phyloP scores from a whole-genome alignment of 2,888 invertebrate species.

The Hetaerina titia region DNA sequence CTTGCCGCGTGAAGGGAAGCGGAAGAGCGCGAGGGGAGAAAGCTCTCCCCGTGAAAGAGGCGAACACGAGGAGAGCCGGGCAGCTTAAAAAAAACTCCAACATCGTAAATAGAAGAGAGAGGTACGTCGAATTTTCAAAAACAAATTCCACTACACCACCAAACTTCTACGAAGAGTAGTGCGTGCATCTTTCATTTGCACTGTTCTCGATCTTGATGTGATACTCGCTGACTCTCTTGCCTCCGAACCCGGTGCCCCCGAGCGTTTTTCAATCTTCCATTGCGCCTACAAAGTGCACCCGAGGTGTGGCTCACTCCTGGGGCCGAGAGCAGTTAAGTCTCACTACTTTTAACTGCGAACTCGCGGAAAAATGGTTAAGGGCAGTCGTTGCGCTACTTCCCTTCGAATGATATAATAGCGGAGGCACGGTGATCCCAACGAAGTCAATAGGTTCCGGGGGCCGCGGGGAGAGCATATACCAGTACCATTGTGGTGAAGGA shows the following conservation, averaged over 20 bases:
- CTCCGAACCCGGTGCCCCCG: too few relatives aligned
- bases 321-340: background rate
- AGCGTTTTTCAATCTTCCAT: background rate
- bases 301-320: background rate
- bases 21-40: background rate
- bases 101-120: background rate
- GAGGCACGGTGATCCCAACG: background rate
- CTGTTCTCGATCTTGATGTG: too few relatives aligned
- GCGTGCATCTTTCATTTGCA: too few relatives aligned
- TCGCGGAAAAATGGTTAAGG: background rate
- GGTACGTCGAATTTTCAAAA: background rate
- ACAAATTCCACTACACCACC: too few relatives aligned
- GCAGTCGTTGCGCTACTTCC: background rate
- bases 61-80: background rate
- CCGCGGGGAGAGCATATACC: background rate
- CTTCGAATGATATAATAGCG: background rate
- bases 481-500: background rate
- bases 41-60: background rate
- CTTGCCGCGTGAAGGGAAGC: slow-evolving; percentile 2
- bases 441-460: slow-evolving; percentile 19
- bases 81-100: background rate
- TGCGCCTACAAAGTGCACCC: background rate
- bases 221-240: too few relatives aligned
- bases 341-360: background rate
- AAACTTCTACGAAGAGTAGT: too few relatives aligned